Percentiles rank a stretch among this genome's conserved stretches.
phyloP scores from a whole-genome alignment of 2,113 vertebrate species.

The Nanorana parkeri region DNA sequence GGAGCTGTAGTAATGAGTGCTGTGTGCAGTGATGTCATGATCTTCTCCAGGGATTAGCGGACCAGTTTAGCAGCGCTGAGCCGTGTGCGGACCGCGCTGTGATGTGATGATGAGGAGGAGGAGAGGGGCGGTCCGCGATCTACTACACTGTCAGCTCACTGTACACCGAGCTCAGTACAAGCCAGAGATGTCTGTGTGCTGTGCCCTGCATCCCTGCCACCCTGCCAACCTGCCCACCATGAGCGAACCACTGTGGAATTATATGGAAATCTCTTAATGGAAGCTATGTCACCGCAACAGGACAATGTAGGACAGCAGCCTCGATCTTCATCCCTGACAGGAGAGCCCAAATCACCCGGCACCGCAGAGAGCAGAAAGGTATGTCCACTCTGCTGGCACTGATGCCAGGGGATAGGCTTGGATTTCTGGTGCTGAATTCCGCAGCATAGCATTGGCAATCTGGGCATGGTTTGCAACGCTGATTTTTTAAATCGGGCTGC shows the following conservation, averaged over 20 bases:
- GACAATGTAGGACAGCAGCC: slow-evolving; percentile 73
- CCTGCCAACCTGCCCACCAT: neutral
- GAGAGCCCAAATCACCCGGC: slow-evolving; percentile 66
- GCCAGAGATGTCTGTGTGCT: neutral
- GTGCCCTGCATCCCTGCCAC: neutral
- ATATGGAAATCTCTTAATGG: slow-evolving; percentile 66
- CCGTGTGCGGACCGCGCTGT: neutral
- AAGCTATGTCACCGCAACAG: slow-evolving; percentile 78
- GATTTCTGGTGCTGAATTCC: neutral
- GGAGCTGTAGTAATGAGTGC: neutral
- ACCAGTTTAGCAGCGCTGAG: neutral
- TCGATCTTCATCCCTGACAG: slow-evolving; percentile 75
- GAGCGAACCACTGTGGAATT: slow-evolving; percentile 18
- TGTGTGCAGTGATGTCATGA: neutral
- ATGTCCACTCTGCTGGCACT: neutral
- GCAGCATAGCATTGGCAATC: too few species aligned
- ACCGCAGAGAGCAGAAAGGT: slow-evolving; percentile 72
- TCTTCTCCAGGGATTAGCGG: slow-evolving; percentile 15
- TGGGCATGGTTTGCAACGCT: too few species aligned
- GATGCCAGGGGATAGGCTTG: neutral
- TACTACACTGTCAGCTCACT: slow-evolving; percentile 25
- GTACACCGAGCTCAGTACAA: neutral
- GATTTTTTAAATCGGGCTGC: too few species aligned
- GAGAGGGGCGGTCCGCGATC: slow-evolving; percentile 24
- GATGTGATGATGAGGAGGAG: slow-evolving; percentile 3